Base-by-base conservation (phyloP, 2,113 vertebrate species). In the Vanacampus margaritifer region DNA sequence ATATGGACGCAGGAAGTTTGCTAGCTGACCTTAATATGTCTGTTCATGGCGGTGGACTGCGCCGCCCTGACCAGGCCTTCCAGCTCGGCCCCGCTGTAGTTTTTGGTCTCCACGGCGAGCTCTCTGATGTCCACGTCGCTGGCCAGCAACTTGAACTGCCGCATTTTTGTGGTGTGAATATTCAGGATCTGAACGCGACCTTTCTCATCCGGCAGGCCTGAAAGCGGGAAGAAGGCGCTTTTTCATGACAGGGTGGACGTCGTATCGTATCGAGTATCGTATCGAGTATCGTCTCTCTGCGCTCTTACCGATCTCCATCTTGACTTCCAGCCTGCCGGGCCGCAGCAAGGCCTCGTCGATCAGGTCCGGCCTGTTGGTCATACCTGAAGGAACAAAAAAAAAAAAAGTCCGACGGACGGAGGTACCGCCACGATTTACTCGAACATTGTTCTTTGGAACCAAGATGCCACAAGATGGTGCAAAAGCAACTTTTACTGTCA, bases 331-430 rank as follows among this genome's bases (percentile, higher is more conserved):
- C 67, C 97, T 93, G 65, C 97, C 97, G 0, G 97, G 97, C 84
- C 97, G 94, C 91, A 98, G 94, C 73, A 99, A 92, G 78, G 97
- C 97, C 7, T 99, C 97, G 53, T 99, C 97, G 54, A 99, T 98
- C 88, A 99, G 91, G 88, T 99, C 97, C 21, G 97, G 97, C 77
- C 97, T 94, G 89, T 99, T 99, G 77, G 97, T 99, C 97, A 99
- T 99, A 70, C 97, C 97, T 99, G 76, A n/a, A 19, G 23, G n/a
- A 11, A 21, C 23, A 10, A 17, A 37, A n/a, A n/a, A n/a, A n/a
- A n/a, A n/a, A n/a, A n/a, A n/a, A n/a, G n/a, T n/a, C n/a, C n/a
- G n/a, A n/a, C n/a, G n/a, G n/a, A n/a, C n/a, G n/a, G n/a, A n/a
- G n/a, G n/a, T n/a, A n/a, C n/a, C n/a, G n/a, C n/a, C n/a, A n/a